A percentile compares a stretch with the other conserved stretches of the same genome.
Evolutionary conservation across 1,140 invertebrate species (phyloP).

Genomic region (Pachypsylla venusta): DNA sequence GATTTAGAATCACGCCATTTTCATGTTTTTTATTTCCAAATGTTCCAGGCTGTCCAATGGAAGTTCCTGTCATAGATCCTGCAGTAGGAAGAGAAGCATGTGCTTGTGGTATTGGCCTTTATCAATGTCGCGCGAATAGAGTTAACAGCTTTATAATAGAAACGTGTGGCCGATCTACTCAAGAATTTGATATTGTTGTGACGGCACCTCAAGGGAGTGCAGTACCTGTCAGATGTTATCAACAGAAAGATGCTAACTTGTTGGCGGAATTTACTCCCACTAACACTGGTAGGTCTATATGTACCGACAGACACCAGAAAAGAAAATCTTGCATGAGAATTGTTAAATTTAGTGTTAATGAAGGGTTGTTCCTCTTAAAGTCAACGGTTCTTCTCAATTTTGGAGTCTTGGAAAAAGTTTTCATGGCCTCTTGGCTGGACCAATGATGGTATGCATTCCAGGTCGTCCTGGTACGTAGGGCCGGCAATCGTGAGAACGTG

Average conservation of each 20-base stretch:
- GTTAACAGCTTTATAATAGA: conserved; percentile 78
- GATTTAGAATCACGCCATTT: too few species aligned
- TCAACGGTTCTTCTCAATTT: too few species aligned
- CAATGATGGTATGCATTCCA: too few species aligned
- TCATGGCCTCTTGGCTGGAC: too few species aligned
- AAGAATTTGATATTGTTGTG: conserved; percentile 83
- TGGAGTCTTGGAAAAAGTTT: too few species aligned
- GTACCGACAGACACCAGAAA: too few species aligned
- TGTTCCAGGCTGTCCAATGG: conserved; percentile 35
- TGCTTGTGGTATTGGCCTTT: conserved; percentile 61
- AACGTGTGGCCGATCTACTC: conserved; percentile 62
- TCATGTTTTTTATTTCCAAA: conserved; percentile 31
- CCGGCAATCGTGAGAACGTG: too few species aligned
- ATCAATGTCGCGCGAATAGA: conserved; percentile 62
- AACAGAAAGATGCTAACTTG: conserved; percentile 84
- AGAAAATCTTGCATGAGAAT: neutral
- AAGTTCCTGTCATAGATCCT: conserved; percentile 38
- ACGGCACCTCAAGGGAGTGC: conserved; percentile 75
- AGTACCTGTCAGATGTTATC: conserved; percentile 84
- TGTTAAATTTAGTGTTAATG: neutral
- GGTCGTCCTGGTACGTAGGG: too few species aligned
- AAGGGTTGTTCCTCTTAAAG: too few species aligned
- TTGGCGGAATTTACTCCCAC: conserved; percentile 83
- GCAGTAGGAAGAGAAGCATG: conserved; percentile 55
- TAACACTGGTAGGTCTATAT: conserved; percentile 51